Evolutionary conservation across 2,888 invertebrate species (phyloP).

Genomic region (Drosophila niveifrons): DNA sequence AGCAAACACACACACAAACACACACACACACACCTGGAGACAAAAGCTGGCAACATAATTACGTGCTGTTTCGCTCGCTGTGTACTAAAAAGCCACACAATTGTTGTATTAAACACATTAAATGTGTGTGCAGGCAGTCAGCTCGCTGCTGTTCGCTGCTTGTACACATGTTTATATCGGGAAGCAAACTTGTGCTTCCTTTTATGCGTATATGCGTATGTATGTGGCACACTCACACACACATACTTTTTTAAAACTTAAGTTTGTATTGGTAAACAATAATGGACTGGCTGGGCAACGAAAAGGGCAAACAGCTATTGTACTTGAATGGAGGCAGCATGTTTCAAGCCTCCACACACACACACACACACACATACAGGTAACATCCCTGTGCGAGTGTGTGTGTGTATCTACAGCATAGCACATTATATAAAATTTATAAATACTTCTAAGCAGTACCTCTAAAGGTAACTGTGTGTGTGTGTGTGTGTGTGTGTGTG

Average conservation of each 20-base stretch:
- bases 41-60: slow-evolving; percentile 55
- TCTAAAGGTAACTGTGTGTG: slow-evolving; percentile 28
- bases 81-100: slow-evolving; percentile 71
- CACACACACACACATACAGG: slow-evolving; percentile 4
- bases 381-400: background rate
- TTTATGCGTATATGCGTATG: slow-evolving; percentile 41
- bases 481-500: slow-evolving; percentile 7
- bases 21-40: slow-evolving; percentile 4
- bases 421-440: slow-evolving; percentile 77
- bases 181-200: slow-evolving; percentile 10
- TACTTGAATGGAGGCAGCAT: slow-evolving; percentile 62
- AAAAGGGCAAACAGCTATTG: slow-evolving; percentile 70
- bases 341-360: slow-evolving; percentile 28
- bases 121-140: slow-evolving; percentile 48
- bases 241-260: slow-evolving; percentile 57
- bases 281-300: slow-evolving; percentile 44
- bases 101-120: slow-evolving; percentile 67
- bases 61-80: slow-evolving; percentile 40
- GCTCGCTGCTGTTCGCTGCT: background rate
- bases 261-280: slow-evolving; percentile 74
- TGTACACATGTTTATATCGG: slow-evolving; percentile 55
- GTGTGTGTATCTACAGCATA: slow-evolving; percentile 42
- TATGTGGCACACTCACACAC: slow-evolving; percentile 38
- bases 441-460: slow-evolving; percentile 72
- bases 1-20: slow-evolving; percentile 27